Percentiles rank a stretch among this genome's conserved stretches.
These are phyloP conservation scores for Trichopoda pennipes DNA, from an alignment of 2,888 invertebrate genomes.

Conservation along the genomic window DNA sequence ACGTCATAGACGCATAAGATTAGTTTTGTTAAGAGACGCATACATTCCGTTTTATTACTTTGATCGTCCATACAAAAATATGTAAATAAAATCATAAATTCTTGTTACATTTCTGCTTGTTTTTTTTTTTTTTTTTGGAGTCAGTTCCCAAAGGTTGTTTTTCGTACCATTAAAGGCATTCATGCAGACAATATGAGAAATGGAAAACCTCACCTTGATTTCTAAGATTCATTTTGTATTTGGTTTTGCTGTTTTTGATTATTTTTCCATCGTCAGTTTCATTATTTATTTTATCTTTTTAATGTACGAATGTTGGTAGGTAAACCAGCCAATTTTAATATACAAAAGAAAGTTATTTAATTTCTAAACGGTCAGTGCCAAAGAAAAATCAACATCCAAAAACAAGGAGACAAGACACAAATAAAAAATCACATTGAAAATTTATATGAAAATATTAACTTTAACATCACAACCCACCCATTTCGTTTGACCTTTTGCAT, in stretches of 20 bases:
- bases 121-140: slow-evolving; percentile 29
- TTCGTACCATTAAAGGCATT: slow-evolving; percentile 7
- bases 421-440: slow-evolving; percentile 28
- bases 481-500: slow-evolving; percentile 66
- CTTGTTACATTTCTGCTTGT: slow-evolving; percentile 59
- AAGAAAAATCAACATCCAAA: slow-evolving; percentile 31
- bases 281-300: slow-evolving; percentile 50
- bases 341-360: slow-evolving; percentile 67
- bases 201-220: slow-evolving; percentile 60
- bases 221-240: slow-evolving; percentile 27
- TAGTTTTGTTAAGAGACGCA: slow-evolving; percentile 14
- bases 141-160: slow-evolving; percentile 54
- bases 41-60: neutral
- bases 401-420: slow-evolving; percentile 10
- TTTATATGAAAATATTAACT: slow-evolving; percentile 67
- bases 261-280: slow-evolving; percentile 33
- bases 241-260: slow-evolving; percentile 10
- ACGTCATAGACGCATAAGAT: slow-evolving; percentile 61
- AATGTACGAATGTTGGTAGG: slow-evolving; percentile 22
- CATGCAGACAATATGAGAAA: slow-evolving; percentile 21
- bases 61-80: slow-evolving; percentile 50
- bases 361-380: slow-evolving; percentile 61
- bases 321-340: slow-evolving; percentile 42
- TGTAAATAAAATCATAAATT: slow-evolving; percentile 69
- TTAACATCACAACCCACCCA: slow-evolving; percentile 67